These are phyloP conservation scores for Potamarius usumacintae DNA, from an alignment of 2,113 vertebrate species.

Conservation along the genomic window DNA sequence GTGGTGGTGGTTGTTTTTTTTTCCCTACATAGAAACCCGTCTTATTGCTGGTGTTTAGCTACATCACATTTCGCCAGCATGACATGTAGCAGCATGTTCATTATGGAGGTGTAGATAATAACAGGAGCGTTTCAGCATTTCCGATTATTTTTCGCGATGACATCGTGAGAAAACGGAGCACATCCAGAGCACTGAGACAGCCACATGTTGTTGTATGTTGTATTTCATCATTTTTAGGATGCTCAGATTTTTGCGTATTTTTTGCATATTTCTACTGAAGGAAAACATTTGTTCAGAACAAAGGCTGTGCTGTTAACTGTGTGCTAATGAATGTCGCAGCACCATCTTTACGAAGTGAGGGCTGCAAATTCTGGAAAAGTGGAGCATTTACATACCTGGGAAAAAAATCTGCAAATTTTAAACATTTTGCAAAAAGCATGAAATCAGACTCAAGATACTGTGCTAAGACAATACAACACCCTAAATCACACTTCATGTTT, in stretches of 20 bases:
- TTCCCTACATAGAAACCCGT: neutral
- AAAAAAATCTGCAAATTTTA: neutral
- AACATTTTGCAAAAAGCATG: neutral
- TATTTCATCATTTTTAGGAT: neutral
- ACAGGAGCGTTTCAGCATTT: neutral
- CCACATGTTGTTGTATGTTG: neutral
- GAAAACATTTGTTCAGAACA: neutral
- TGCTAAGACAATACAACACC: neutral
- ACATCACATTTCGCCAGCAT: neutral
- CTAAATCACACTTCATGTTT: neutral
- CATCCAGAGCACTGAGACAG: neutral
- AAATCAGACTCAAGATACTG: too few relatives aligned
- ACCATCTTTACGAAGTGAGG: too few relatives aligned
- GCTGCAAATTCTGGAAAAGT: neutral
- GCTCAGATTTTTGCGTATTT: neutral
- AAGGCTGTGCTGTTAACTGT: neutral
- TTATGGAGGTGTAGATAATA: neutral
- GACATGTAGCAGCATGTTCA: neutral
- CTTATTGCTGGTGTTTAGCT: neutral
- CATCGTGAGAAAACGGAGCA: conserved; percentile 1
- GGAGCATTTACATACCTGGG: neutral
- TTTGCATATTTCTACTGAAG: neutral
- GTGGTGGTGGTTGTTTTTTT: neutral
- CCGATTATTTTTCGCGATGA: neutral
- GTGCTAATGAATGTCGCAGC: neutral